These are phyloP conservation scores for Lasioglossum figueresi DNA, from an alignment of 2,888 invertebrate species.

Conservation along the genomic window DNA sequence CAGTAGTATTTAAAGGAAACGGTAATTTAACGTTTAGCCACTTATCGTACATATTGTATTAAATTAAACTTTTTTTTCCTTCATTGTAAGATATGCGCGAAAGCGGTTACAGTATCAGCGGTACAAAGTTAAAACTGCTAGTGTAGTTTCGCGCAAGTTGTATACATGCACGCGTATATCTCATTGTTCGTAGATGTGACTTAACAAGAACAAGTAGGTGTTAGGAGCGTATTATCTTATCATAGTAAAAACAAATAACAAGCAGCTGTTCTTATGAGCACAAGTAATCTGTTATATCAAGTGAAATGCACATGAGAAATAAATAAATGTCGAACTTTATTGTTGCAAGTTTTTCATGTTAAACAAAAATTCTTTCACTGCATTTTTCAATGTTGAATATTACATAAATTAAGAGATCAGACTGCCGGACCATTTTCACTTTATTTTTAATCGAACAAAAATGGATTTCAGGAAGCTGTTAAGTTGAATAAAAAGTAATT, in stretches of 20 bases:
- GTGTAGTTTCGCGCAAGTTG: neutral
- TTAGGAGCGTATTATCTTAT: constrained; percentile 26
- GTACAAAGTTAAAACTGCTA: neutral
- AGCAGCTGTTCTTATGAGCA: constrained; percentile 18
- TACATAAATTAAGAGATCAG: neutral
- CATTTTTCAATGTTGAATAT: neutral
- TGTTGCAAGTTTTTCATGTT: neutral
- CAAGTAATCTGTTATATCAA: constrained; percentile 8
- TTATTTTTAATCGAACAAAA: neutral
- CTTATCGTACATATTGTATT: neutral
- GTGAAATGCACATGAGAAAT: neutral
- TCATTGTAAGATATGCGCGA: neutral
- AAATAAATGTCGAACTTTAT: neutral
- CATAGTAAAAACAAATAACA: constrained; percentile 11
- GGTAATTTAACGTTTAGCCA: constrained; percentile 25
- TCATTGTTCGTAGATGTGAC: neutral
- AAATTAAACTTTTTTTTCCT: neutral
- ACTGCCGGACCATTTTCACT: neutral
- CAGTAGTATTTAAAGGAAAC: constrained; percentile 42
- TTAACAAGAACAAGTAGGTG: constrained; percentile 9
- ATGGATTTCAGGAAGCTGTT: neutral
- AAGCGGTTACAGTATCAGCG: neutral
- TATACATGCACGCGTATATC: neutral
- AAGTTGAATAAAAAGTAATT: neutral
- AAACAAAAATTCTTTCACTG: too few relatives aligned